These are phyloP conservation scores for Schlechtendalia chinensis DNA, from an alignment of 1,140 invertebrate genomes.

Conservation along the genomic window DNA sequence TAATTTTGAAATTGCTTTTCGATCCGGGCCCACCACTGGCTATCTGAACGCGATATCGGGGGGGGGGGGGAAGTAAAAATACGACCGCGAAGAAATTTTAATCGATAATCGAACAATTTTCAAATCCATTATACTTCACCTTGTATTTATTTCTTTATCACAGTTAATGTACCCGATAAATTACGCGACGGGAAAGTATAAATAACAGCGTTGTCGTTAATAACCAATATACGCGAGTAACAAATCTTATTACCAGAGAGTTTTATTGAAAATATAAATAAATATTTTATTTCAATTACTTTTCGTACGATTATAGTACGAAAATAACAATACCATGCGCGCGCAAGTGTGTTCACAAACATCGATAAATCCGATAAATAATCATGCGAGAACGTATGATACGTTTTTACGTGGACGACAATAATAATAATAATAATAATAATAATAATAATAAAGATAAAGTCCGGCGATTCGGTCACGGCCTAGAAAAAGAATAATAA, in stretches of 20 bases:
- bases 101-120: constrained; percentile 12
- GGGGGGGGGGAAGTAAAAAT: too few species aligned
- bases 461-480: too few species aligned
- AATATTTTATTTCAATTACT: constrained; percentile 2
- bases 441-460: too few species aligned
- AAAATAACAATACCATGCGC: too few species aligned
- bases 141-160: not conserved
- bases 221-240: constrained; percentile 7
- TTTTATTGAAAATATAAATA: constrained; percentile 11
- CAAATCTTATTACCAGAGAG: not conserved
- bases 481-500: too few species aligned
- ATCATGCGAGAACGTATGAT: too few species aligned
- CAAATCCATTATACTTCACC: not conserved
- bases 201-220: constrained; percentile 1
- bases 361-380: too few species aligned
- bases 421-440: too few species aligned
- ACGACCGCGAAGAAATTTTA: not conserved
- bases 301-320: not conserved
- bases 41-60: not conserved
- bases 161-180: constrained; percentile 21
- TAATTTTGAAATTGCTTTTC: constrained; percentile 34
- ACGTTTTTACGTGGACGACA: too few species aligned
- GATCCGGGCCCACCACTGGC: not conserved
- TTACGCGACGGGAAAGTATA: not conserved
- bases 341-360: too few species aligned